phyloP scores from a whole-genome alignment of 1,140 invertebrate species.

The Hermatobates lingyangjiaoensis region DNA sequence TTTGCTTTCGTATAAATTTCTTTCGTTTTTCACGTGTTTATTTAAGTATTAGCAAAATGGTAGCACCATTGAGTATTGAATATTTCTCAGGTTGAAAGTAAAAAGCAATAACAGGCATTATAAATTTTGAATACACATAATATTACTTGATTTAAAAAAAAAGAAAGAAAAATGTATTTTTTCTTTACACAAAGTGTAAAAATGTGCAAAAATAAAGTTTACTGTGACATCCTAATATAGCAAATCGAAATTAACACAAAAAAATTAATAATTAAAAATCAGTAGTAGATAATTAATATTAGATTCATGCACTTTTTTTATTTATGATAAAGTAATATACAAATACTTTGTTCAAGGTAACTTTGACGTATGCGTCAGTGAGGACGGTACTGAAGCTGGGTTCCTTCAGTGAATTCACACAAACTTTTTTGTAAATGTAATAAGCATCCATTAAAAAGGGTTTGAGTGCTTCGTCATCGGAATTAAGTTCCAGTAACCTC shows the following conservation, averaged over 20 bases:
- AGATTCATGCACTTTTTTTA: not conserved
- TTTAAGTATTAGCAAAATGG: too few relatives aligned
- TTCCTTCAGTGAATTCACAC: slow-evolving; percentile 12
- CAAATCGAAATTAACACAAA: not conserved
- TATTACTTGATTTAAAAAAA: too few relatives aligned
- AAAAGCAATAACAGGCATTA: too few relatives aligned
- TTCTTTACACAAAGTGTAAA: not conserved
- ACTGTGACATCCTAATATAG: not conserved
- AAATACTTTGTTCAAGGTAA: slow-evolving; percentile 9
- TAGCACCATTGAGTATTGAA: too few relatives aligned
- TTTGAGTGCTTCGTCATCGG: slow-evolving; percentile 10
- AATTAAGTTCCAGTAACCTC: slow-evolving; percentile 21
- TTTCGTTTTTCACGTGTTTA: too few relatives aligned
- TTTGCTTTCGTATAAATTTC: too few relatives aligned
- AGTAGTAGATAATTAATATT: not conserved
- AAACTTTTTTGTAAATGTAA: slow-evolving; percentile 13
- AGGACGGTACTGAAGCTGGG: slow-evolving; percentile 11
- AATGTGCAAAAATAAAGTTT: not conserved
- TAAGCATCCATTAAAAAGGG: slow-evolving; percentile 16
- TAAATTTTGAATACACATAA: too few relatives aligned
- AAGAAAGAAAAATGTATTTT: too few relatives aligned
- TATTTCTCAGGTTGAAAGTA: too few relatives aligned
- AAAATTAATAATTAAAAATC: not conserved
- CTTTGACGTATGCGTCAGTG: slow-evolving; percentile 13
- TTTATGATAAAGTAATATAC: not conserved